These are phyloP conservation scores for Melikaiella ostensackeni DNA, from an alignment of 2,888 invertebrate genomes.

Conservation along the genomic window DNA sequence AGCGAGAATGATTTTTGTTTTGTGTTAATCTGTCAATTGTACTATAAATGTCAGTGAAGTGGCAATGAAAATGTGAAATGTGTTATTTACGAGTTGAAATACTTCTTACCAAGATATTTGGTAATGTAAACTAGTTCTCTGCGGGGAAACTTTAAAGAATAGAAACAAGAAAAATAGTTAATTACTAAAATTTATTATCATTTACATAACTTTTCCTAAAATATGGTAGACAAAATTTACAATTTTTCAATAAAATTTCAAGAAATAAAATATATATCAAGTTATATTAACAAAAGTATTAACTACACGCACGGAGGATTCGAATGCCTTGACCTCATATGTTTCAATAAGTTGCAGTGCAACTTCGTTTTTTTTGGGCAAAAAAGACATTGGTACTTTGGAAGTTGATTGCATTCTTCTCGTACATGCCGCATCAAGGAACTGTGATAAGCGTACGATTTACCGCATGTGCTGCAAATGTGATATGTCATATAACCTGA, in stretches of 20 bases:
- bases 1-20: not conserved
- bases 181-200: not conserved
- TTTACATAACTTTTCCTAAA: not conserved
- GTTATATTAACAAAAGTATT: not conserved
- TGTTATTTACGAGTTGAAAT: no score
- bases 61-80: no score
- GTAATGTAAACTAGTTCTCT: not conserved
- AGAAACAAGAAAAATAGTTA: not conserved
- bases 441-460: constrained; percentile 68
- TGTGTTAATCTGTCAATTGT: no score
- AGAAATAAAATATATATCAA: not conserved
- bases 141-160: not conserved
- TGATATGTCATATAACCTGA: constrained; percentile 62
- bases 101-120: no score
- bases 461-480: constrained; percentile 67
- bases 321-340: constrained; percentile 68
- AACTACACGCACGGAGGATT: constrained; percentile 24
- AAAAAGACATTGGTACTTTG: constrained; percentile 72
- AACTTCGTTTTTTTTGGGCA: constrained; percentile 72
- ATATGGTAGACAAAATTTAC: not conserved
- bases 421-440: constrained; percentile 69
- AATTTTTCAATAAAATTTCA: not conserved
- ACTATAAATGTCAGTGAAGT: no score
- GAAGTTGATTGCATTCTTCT: constrained; percentile 72
- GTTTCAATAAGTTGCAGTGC: constrained; percentile 72